Evolutionary conservation across 1,140 invertebrate species (phyloP), one percentile per base, ranked within the genome.

Genomic region (Portunus trituberculatus): DNA sequence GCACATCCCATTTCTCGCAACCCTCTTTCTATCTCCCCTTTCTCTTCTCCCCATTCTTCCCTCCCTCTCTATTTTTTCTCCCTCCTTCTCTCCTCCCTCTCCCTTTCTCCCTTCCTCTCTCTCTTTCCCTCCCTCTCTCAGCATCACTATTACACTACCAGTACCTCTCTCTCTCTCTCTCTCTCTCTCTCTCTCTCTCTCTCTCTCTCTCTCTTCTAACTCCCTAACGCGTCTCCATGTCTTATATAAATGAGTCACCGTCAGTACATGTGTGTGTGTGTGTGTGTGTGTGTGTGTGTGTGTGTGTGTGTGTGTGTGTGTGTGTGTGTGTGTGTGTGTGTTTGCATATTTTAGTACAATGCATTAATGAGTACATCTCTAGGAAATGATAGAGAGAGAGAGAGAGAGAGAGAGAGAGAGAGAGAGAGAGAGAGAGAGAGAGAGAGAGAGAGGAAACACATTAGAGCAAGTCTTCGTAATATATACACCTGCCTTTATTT

Each of bases 211-310:
- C 32, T 39, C 32, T 32, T 88, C 31, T 88, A 0, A 4, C 86
- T 46, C 86, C 31, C 84, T 45, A 7, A 32, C 45, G 10, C 20
- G 4, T 29, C 86, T 10, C 28, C n/a, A 46, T 2, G 32, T 88
- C 86, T 76, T 76, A n/a, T 76, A n/a, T 76, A 76, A n/a, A n/a
- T 76, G 67, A 76, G 67, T n/a, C 67, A 39, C 32, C 12, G 4
- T n/a, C n/a, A n/a, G n/a, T n/a, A n/a, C n/a, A n/a, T n/a, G 84
- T 87, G 84, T 87, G 84, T 87, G 12, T 87, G 84, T 87, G 84
- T 88, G 86, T 88, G 86, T 88, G 31, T 88, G 86, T 88, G 86
- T 46, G 32, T 46, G 31, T 29, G 39, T 39, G 39, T 39, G 39
- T 39, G 39, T 39, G 39, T 39, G 39, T 39, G 39, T 39, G 39